Conservation (phyloP, 2,113 vertebrate genomes). For the Casuarius casuarius region DNA sequence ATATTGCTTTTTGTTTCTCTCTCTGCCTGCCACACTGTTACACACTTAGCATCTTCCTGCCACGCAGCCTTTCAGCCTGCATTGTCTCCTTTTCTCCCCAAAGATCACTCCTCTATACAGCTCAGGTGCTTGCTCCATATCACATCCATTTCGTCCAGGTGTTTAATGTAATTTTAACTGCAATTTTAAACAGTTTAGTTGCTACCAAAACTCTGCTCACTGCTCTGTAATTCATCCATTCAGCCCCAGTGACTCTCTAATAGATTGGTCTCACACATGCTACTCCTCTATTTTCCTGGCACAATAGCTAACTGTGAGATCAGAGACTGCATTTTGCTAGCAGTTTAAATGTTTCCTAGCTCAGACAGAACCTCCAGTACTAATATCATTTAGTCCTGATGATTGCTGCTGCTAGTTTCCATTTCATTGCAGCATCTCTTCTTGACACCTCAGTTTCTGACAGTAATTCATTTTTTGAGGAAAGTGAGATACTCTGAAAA, state of each 20-base stretch:
- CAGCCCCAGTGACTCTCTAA: background rate
- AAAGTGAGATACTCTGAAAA: background rate
- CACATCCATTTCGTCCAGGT: background rate
- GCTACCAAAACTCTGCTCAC: background rate
- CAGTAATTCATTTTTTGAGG: background rate
- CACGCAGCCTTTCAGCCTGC: background rate
- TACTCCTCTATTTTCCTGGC: background rate
- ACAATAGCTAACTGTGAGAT: background rate
- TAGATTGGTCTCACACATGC: background rate
- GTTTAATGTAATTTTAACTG: background rate
- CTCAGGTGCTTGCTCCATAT: background rate
- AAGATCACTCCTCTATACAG: background rate
- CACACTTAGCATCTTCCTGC: background rate
- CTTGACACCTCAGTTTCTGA: background rate
- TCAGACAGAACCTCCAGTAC: background rate
- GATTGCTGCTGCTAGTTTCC: background rate
- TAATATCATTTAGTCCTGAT: background rate
- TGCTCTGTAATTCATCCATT: background rate
- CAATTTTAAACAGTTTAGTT: background rate
- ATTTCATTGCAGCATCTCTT: constrained; percentile 6
- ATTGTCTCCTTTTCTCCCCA: background rate
- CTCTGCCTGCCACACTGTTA: background rate
- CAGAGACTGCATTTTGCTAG: background rate
- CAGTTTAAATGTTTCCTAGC: background rate
- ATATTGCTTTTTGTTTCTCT: background rate